These are phyloP conservation scores for Lineus longissimus DNA, from an alignment of 1,140 invertebrate genomes.

Conservation along the genomic window DNA sequence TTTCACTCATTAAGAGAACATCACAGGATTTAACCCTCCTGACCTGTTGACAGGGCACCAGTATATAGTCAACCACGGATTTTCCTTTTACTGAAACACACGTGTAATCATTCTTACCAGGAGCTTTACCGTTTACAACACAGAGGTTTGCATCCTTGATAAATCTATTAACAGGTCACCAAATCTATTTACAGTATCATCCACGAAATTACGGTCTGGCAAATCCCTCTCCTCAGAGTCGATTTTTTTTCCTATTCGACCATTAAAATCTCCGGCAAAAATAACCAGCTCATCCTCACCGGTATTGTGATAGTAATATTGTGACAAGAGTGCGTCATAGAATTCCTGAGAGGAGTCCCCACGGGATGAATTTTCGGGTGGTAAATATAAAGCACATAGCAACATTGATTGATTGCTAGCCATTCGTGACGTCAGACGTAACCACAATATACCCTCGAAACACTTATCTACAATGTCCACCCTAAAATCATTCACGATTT, in stretches of 20 bases:
- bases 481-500: background rate
- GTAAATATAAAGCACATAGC: background rate
- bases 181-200: background rate
- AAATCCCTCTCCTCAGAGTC: background rate
- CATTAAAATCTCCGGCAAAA: background rate
- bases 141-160: constrained; percentile 19
- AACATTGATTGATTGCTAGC: background rate
- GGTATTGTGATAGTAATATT: background rate
- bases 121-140: constrained; percentile 19
- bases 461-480: background rate
- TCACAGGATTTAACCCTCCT: constrained; percentile 10
- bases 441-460: constrained; percentile 3
- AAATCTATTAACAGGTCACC: background rate
- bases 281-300: background rate
- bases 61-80: constrained; percentile 21
- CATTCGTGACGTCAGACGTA: background rate
- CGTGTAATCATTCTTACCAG: constrained; percentile 5
- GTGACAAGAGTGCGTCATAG: background rate
- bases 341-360: background rate
- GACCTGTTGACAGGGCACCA: constrained; percentile 16
- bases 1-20: constrained; percentile 10
- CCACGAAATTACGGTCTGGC: background rate
- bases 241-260: background rate
- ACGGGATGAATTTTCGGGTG: background rate
- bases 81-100: background rate